Base-by-base conservation (phyloP, 2,797 vertebrate genomes). In the Micromesistius poutassou region DNA sequence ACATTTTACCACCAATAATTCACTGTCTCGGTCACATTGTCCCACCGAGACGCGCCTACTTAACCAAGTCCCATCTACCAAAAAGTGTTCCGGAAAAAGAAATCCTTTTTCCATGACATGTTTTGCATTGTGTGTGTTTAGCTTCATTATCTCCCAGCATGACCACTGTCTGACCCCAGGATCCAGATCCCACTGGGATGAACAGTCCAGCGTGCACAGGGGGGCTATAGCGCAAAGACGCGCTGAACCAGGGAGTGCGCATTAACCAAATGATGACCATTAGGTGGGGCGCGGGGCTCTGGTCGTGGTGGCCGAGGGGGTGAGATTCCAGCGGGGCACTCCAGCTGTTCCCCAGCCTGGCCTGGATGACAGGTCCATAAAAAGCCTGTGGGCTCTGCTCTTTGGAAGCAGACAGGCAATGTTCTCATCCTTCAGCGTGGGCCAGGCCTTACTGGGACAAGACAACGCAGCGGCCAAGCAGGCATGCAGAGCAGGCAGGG, bases 311-410 rank as follows among this genome's bases (percentile, higher is more conserved):
- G 87, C 80, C 68, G 68, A 84, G 79, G 81, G 87, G 88, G 80
- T 78, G 84, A 87, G 89, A 90, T 85, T 87, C 83, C 85, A 80
- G 77, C 76, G 81, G 84, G 83, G 83, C 88, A 89, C 89, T 90
- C 88, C 93, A 94, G 93, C 93, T 93, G 93, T 89, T 91, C 88
- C 79, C 83, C 81, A 73, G 83, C 85, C 89, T 81, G 78, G 89
- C 82, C 84, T 84, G 88, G 87, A 88, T 89, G 91, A 93, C 90
- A 91, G 90, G 86, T 89, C 92, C 91, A 93, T 90, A 93, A 92
- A 93, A 93, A 94, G 90, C 84, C 85, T 5, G 84, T 80, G 84
- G 86, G 81, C 86, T 90, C 90, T 90, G 90, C 83, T 84, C 81
- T 72, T 82, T 88, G 87, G 79, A 87, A 87, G 92, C 86, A 90